A percentile compares a stretch with the other conserved stretches of the same genome.
Evolutionary conservation across 2,113 vertebrate species (phyloP).

Genomic region (Ranitomeya imitator): DNA sequence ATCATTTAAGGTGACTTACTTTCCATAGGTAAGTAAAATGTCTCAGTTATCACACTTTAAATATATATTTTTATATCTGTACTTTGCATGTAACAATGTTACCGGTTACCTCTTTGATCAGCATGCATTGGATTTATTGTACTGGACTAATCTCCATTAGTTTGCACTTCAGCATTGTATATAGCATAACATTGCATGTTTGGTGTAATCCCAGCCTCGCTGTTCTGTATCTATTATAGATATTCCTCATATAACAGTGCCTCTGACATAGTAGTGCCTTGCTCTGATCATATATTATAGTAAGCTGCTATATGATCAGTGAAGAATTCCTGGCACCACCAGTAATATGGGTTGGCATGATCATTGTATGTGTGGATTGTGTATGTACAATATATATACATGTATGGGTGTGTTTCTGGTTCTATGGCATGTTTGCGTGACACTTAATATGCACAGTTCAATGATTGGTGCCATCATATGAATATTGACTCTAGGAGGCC

Average conservation of each 20-base stretch:
- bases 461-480: not conserved
- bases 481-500: not conserved
- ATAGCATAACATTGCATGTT: not conserved
- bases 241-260: not conserved
- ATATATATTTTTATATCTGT: not conserved
- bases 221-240: not conserved
- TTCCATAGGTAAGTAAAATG: not conserved
- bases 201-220: not conserved
- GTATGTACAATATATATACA: not conserved
- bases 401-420: not conserved
- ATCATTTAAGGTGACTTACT: not conserved
- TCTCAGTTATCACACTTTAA: not conserved
- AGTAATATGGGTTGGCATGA: not conserved
- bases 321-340: not conserved
- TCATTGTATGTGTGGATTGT: not conserved
- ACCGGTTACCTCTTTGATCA: not conserved
- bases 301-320: not conserved
- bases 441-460: not conserved
- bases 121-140: not conserved
- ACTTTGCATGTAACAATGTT: not conserved
- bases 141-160: not conserved
- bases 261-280: not conserved
- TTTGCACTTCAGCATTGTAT: not conserved
- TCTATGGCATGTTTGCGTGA: not conserved
- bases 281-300: not conserved